phyloP scores from a whole-genome alignment of 2,797 vertebrate genomes.

The Rhincodon typus region DNA sequence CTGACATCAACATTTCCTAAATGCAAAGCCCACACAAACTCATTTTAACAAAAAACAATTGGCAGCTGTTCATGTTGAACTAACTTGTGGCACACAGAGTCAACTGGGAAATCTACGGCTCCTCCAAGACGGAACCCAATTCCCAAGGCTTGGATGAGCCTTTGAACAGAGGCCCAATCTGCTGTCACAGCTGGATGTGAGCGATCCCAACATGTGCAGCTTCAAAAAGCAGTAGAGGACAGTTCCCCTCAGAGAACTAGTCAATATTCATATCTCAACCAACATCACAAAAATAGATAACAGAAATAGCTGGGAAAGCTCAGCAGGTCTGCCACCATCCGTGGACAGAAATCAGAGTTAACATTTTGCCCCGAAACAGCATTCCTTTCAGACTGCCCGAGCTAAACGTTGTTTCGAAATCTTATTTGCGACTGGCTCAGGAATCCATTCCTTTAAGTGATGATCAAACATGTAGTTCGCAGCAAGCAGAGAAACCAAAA shows the following conservation, averaged over 20 bases:
- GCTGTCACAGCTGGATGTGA: background rate
- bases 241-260: background rate
- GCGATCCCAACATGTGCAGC: background rate
- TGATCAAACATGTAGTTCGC: too few species aligned
- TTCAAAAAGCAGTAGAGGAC: background rate
- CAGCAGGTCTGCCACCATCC: too few species aligned
- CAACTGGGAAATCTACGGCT: background rate
- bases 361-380: too few species aligned
- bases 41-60: background rate
- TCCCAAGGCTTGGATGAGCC: background rate
- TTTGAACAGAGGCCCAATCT: background rate
- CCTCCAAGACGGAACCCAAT: background rate
- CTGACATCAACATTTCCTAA: background rate
- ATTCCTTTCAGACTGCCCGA: background rate
- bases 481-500: background rate
- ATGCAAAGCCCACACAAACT: background rate
- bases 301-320: too few species aligned
- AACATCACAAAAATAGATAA: background rate
- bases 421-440: background rate
- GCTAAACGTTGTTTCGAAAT: background rate
- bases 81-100: background rate
- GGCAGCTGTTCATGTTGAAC: background rate
- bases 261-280: background rate
- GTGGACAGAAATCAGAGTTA: too few species aligned
- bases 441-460: background rate